Base-by-base conservation (phyloP, 2,888 invertebrate genomes). In the Fragum whitleyi region DNA sequence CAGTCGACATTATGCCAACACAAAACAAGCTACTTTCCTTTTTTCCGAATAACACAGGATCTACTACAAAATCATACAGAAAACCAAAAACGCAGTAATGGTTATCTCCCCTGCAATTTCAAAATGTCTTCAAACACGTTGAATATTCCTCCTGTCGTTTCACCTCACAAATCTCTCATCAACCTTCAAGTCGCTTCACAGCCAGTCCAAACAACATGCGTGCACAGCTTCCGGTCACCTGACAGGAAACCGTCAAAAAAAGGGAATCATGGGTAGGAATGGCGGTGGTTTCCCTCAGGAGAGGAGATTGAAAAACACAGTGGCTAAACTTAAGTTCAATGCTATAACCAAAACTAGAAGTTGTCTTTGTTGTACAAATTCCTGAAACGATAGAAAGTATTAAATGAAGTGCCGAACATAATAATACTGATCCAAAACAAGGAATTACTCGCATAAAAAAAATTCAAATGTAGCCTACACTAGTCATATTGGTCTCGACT, bases 221-320 rank as follows among this genome's bases (percentile, higher is more conserved):
- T n/a, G n/a, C n/a, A 19, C 28, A 42, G 26, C 65, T 65, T 53
- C 36, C 70, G 70, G 70, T 79, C 68, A 75, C 74, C 59, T 74
- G 79, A 80, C 74, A 71, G 77, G 79, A 75, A 78, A 74, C 69
- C 74, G 76, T 32, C 23, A 74, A 76, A 84, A 81, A 79, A 72
- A 78, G 84, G 84, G 84, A 79, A 83, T 84, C 78, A 74, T 81
- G 84, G 84, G 78, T 70, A 81, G 84, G 81, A 81, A 84, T 84
- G 81, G 55, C 47, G 70, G 61, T 76, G 76, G 77, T 75, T 75
- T 74, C 68, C 79, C 86, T 92, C 92, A 91, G 77, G 93, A 92
- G 74, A 94, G 89, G 65, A 93, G 89, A 87, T 93, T 93, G 90
- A 93, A 93, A 87, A 94, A 93, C 91, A 94, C 91, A 83, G 92